Evolutionary conservation across 2,888 invertebrate species (phyloP), one percentile per base, ranked within the genome.

Genomic region (Achlya flavicornis): DNA sequence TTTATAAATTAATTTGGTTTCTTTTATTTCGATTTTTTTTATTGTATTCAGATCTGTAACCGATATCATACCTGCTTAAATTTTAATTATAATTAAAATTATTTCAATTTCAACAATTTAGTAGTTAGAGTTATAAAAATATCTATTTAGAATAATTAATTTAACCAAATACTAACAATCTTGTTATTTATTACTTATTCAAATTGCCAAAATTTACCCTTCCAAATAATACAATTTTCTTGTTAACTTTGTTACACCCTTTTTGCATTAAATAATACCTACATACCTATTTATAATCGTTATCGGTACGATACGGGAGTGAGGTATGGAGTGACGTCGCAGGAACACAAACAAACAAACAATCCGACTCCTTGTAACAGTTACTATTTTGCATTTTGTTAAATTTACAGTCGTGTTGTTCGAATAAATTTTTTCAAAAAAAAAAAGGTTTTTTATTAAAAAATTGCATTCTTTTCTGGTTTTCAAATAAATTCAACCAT

Each of bases 361-460:
- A 83, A 79, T 81, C 82, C 76, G 77, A 85, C 85, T 89, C 89
- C 90, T 84, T 75, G 76, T 78, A 75, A 83, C 76, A 80, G 83
- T 83, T 81, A 90, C 87, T 88, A 86, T 92, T 92, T 91, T 92
- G 89, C 89, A 91, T 91, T 93, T 92, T 92, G 92, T 93, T 93
- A 90, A 87, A 87, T 88, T 88, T 90, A 92, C 91, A 91, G 88
- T 92, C 92, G 86, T 91, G 90, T 89, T 90, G 85, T 91, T 92
- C 89, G 76, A 92, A 91, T 92, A 93, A 89, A 93, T 84, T 90
- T 89, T 79, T 89, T 79, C 77, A 66, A 75, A 81, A 78, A 81
- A 70, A 75, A 3, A 58, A 70, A 12, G 4, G 6, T 41, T 68
- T 75, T 71, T 74, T 63, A 71, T 74, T 76, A 67, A 26, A 38